phyloP scores from a whole-genome alignment of 2,888 invertebrate genomes.

The Nasonia oneida region DNA sequence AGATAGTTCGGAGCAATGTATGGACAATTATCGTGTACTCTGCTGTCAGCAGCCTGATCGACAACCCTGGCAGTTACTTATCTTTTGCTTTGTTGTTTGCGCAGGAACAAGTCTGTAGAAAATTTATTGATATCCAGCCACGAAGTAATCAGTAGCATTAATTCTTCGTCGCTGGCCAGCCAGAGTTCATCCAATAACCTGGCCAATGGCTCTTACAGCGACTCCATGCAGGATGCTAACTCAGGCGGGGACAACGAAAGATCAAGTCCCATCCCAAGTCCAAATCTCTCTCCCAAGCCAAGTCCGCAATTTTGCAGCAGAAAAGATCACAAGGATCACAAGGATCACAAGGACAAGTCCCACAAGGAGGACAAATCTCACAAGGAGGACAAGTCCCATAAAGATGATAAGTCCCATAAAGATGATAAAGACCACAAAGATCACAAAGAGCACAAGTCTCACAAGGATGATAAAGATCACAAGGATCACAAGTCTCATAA shows the following conservation, averaged over 20 bases:
- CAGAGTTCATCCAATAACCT: slow-evolving; percentile 79
- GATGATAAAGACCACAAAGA: slow-evolving; percentile 29
- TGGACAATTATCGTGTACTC: slow-evolving; percentile 21
- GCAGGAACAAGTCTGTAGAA: slow-evolving; percentile 83
- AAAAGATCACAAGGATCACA: slow-evolving; percentile 58
- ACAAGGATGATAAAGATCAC: slow-evolving; percentile 44
- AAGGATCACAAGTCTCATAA: slow-evolving; percentile 39
- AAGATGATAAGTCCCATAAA: slow-evolving; percentile 41
- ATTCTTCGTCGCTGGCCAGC: slow-evolving; percentile 82
- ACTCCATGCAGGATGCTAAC: slow-evolving; percentile 77
- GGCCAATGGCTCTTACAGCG: slow-evolving; percentile 75
- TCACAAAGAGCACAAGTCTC: slow-evolving; percentile 27
- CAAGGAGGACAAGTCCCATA: slow-evolving; percentile 23
- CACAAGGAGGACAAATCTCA: slow-evolving; percentile 41
- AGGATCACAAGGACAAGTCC: slow-evolving; percentile 47
- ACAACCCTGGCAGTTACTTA: slow-evolving; percentile 17
- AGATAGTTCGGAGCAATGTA: neutral
- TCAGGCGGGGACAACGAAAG: slow-evolving; percentile 66
- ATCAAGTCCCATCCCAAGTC: slow-evolving; percentile 80
- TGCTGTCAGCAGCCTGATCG: neutral
- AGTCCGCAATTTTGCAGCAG: slow-evolving; percentile 75
- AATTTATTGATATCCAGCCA: slow-evolving; percentile 84
- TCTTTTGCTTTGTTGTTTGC: slow-evolving; percentile 40
- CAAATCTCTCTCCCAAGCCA: slow-evolving; percentile 81
- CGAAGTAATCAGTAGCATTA: slow-evolving; percentile 85